Conservation (phyloP, 2,888 invertebrate genomes). For the Epistrophe grossulariae region DNA sequence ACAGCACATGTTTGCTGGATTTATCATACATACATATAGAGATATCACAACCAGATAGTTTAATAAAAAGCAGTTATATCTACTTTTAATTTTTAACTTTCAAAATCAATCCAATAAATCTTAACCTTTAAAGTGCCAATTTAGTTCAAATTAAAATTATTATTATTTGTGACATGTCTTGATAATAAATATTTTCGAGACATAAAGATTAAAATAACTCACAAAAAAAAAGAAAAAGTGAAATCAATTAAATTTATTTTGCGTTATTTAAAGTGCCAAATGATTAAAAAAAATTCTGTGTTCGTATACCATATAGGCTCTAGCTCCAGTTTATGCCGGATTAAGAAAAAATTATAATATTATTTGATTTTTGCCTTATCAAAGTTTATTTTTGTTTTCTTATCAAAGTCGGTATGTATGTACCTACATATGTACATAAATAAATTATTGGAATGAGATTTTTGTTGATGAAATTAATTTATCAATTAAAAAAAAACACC, state of each 20-base stretch:
- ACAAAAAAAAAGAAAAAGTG: neutral
- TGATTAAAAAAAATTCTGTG: neutral
- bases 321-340: neutral
- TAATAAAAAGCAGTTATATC: constrained; percentile 10
- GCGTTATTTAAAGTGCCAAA: neutral
- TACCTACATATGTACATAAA: no score
- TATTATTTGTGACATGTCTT: constrained; percentile 4
- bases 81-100: neutral
- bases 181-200: neutral
- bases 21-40: neutral
- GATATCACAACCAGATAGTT: neutral
- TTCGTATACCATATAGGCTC: neutral
- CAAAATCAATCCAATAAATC: constrained; percentile 2
- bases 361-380: constrained; percentile 8
- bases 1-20: neutral
- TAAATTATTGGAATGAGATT: neutral
- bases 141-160: constrained; percentile 1
- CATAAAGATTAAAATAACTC: constrained; percentile 1
- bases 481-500: no score
- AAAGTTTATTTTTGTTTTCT: neutral
- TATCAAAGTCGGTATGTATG: neutral
- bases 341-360: constrained; percentile 2
- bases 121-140: constrained; percentile 9
- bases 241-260: neutral
- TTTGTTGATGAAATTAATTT: neutral